phyloP scores from a whole-genome alignment of 2,113 vertebrate species.

The Formicarius rufipectus region DNA sequence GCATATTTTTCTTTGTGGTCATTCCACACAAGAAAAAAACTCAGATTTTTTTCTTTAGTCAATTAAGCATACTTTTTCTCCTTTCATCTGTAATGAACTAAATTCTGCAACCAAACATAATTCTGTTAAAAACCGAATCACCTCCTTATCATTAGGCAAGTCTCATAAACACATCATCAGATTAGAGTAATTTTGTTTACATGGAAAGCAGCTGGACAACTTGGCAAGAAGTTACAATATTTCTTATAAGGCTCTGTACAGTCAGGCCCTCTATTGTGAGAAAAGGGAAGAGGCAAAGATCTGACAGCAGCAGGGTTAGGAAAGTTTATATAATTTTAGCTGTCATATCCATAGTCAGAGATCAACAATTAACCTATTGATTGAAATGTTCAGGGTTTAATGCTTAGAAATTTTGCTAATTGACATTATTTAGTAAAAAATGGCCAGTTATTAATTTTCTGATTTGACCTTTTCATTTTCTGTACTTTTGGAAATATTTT shows the following conservation, averaged over 20 bases:
- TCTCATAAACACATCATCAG: neutral
- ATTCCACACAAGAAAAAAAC: neutral
- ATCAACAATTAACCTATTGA: neutral
- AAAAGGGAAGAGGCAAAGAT: neutral
- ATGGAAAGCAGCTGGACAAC: neutral
- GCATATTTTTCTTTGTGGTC: neutral
- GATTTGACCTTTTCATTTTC: neutral
- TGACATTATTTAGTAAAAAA: neutral
- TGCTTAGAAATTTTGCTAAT: neutral
- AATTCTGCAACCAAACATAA: neutral
- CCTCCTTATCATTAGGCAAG: neutral
- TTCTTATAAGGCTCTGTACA: neutral
- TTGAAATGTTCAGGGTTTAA: neutral
- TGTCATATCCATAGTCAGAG: neutral
- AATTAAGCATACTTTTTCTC: neutral
- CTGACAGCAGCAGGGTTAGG: neutral
- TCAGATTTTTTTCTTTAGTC: neutral
- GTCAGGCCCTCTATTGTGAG: neutral
- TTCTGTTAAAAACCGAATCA: neutral
- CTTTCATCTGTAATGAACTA: neutral
- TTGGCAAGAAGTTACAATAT: neutral
- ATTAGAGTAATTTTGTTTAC: neutral
- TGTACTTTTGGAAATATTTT: neutral
- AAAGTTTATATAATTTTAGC: neutral
- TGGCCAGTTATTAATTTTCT: neutral